phyloP scores from a whole-genome alignment of 2,797 vertebrate species.

The Coendou prehensilis region DNA sequence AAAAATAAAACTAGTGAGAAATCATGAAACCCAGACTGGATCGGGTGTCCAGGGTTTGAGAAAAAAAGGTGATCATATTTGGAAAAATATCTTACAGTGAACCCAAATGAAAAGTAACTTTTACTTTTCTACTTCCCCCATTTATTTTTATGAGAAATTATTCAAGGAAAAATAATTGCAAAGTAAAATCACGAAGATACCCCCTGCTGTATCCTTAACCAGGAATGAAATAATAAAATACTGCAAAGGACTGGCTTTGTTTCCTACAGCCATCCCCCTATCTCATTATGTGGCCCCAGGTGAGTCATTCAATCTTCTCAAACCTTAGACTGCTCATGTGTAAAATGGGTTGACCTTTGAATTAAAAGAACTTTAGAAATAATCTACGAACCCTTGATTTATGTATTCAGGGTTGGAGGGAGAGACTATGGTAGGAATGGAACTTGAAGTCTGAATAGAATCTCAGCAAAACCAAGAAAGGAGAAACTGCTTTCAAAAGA shows the following conservation, averaged over 20 bases:
- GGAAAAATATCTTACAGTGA: not conserved
- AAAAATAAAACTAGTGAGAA: not conserved
- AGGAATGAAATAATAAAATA: not conserved
- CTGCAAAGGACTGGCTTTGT: not conserved
- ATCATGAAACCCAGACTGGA: not conserved
- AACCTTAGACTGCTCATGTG: not conserved
- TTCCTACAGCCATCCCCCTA: not conserved
- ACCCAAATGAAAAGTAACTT: slow-evolving; percentile 2
- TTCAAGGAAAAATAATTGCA: slow-evolving; percentile 60
- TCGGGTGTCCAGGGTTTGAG: not conserved
- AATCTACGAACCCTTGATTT: slow-evolving; percentile 50
- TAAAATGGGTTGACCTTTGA: slow-evolving; percentile 54
- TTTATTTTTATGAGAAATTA: slow-evolving; percentile 50
- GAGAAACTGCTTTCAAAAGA: slow-evolving; percentile 52
- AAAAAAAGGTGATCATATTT: not conserved
- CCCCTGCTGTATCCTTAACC: not conserved
- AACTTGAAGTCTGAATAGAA: slow-evolving; percentile 57
- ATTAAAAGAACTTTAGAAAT: slow-evolving; percentile 61
- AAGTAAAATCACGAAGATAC: slow-evolving; percentile 23
- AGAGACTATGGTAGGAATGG: slow-evolving; percentile 20
- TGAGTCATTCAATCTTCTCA: not conserved
- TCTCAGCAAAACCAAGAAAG: not conserved
- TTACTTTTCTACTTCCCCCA: slow-evolving; percentile 20
- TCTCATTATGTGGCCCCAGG: not conserved
- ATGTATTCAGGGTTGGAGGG: not conserved